These are phyloP conservation scores for Lamprotornis superbus DNA, from an alignment of 2,113 vertebrate genomes.

Conservation along the genomic window DNA sequence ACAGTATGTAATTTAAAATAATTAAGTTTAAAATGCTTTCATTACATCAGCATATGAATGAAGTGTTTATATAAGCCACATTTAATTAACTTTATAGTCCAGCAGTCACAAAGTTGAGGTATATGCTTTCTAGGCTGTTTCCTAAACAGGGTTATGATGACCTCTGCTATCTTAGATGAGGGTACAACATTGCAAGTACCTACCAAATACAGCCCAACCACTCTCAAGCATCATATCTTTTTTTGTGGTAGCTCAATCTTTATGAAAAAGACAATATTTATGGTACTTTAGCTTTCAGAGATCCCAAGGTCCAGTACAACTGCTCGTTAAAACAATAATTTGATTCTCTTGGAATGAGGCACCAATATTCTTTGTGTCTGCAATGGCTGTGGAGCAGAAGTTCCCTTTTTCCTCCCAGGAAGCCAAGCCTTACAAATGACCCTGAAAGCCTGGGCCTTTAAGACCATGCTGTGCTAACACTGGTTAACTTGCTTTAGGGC, in stretches of 20 bases:
- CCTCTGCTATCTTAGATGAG: neutral
- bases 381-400: neutral
- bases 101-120: neutral
- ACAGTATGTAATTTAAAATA: neutral
- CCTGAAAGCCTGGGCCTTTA: neutral
- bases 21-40: neutral
- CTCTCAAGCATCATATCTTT: neutral
- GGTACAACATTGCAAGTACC: neutral
- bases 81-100: neutral
- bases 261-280: neutral
- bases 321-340: neutral
- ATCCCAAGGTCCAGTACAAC: neutral
- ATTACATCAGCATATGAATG: neutral
- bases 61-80: neutral
- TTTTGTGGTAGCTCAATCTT: neutral
- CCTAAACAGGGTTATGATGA: neutral
- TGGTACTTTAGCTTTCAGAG: neutral
- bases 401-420: neutral
- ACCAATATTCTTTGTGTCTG: fast-evolving
- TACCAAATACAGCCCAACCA: neutral
- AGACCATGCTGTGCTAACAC: neutral
- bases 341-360: neutral
- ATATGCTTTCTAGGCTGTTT: neutral
- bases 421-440: neutral
- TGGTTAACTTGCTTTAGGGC: neutral